Evolutionary conservation across 2,797 vertebrate genomes (phyloP).

Genomic region (Lepidocolaptes lacrymiger): DNA sequence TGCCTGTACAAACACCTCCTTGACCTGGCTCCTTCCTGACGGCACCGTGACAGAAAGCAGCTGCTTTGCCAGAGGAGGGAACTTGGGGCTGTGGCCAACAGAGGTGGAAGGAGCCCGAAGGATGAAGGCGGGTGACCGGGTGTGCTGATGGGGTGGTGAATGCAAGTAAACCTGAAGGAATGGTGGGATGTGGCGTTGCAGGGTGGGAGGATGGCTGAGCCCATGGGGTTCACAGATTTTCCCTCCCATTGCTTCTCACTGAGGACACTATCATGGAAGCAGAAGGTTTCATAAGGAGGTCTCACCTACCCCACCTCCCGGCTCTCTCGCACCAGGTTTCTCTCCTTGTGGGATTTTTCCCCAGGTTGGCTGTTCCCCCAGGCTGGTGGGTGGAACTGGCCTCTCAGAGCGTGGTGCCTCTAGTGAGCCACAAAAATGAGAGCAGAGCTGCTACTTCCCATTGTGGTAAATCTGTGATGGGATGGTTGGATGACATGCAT

Average conservation of each 20-base stretch:
- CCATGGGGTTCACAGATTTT: not conserved
- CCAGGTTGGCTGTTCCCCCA: rapidly evolving
- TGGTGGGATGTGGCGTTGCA: rapidly evolving
- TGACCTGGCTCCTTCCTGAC: rapidly evolving
- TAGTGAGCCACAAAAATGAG: rapidly evolving
- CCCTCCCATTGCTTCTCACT: not conserved
- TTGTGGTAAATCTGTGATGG: not conserved
- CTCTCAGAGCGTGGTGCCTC: rapidly evolving
- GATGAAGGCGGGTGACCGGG: rapidly evolving
- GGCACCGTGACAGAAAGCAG: rapidly evolving
- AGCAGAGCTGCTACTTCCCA: rapidly evolving
- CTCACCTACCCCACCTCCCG: rapidly evolving
- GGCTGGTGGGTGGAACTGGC: rapidly evolving
- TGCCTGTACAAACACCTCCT: not conserved
- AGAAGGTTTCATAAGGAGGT: not conserved
- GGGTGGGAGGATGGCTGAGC: not conserved
- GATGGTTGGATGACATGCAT: not conserved
- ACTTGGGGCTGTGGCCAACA: rapidly evolving
- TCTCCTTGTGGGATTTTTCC: not conserved
- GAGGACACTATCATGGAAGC: not conserved
- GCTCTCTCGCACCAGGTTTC: not conserved
- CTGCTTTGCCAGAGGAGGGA: not conserved
- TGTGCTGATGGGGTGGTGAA: not conserved
- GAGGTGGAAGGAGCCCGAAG: not conserved
- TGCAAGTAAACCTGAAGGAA: rapidly evolving